A percentile compares a stretch with the other conserved stretches of the same genome.
Conservation (phyloP, 2,113 vertebrate species). For the Xiphorhynchus elegans region DNA sequence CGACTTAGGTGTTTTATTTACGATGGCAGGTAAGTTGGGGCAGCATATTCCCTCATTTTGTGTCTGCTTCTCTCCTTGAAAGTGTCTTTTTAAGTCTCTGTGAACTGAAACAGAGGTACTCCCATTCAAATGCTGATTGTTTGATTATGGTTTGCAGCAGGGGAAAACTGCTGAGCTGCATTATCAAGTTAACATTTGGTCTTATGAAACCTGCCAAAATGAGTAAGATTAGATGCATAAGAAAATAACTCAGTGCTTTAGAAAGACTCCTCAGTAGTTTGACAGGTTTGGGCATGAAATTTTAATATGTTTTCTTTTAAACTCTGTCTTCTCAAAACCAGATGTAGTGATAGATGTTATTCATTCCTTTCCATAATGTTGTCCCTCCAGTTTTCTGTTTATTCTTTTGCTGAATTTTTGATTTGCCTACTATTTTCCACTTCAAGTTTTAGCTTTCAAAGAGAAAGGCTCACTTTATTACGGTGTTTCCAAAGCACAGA, state of each 20-base stretch:
- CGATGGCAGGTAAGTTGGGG: not conserved
- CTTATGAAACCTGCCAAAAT: slow-evolving; percentile 31
- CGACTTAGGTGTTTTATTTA: not conserved
- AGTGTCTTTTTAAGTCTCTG: not conserved
- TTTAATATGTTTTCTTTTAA: slow-evolving; percentile 59
- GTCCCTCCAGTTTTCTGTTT: slow-evolving; percentile 9
- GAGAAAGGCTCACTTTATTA: not conserved
- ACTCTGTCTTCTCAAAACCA: slow-evolving; percentile 9
- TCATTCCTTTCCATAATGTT: not conserved
- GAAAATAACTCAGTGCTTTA: slow-evolving; percentile 37
- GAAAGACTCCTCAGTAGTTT: slow-evolving; percentile 6
- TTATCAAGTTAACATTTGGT: slow-evolving; percentile 11
- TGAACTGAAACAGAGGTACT: not conserved
- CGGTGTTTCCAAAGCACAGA: not conserved
- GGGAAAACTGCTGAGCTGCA: slow-evolving; percentile 41
- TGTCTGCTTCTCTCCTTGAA: not conserved
- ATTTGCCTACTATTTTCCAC: slow-evolving; percentile 17
- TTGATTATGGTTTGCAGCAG: not conserved
- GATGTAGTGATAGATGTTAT: not conserved
- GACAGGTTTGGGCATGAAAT: slow-evolving; percentile 49
- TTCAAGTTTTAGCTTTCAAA: slow-evolving; percentile 26
- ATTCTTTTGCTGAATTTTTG: slow-evolving; percentile 16
- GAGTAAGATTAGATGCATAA: slow-evolving; percentile 21
- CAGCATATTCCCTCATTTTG: not conserved
- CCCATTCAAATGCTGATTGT: not conserved